These are phyloP conservation scores for Callorhinus ursinus DNA, from an alignment of 2,113 vertebrate species.

Conservation along the genomic window DNA sequence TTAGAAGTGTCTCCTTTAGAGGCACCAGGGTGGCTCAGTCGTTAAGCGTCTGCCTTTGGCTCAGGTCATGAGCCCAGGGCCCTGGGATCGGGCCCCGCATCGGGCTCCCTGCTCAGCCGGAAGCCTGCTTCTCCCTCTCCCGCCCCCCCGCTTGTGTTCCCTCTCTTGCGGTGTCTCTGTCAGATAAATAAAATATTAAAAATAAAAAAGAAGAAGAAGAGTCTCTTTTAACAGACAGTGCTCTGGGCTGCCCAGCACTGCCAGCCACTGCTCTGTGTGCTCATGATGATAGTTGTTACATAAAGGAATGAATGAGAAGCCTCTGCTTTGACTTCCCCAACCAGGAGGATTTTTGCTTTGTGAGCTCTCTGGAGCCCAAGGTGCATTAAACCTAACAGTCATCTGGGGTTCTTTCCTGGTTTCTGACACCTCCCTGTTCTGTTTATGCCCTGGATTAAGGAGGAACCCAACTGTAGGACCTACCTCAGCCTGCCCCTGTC, in stretches of 20 bases:
- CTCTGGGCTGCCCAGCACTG: background rate
- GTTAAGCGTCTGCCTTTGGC: too few species aligned
- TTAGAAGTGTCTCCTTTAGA: background rate
- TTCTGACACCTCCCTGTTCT: background rate
- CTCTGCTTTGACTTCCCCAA: background rate
- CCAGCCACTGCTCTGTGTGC: background rate
- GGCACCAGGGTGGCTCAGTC: too few species aligned
- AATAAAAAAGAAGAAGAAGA: background rate
- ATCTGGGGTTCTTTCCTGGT: background rate
- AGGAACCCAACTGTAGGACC: background rate
- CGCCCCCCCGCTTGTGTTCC: too few species aligned
- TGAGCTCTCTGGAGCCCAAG: background rate
- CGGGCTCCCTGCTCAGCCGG: too few species aligned
- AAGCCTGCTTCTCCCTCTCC: too few species aligned
- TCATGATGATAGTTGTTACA: background rate
- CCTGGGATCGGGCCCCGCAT: too few species aligned
- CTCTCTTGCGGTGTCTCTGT: too few species aligned
- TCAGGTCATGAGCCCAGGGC: too few species aligned
- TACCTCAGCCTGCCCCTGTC: background rate
- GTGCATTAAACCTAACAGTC: background rate
- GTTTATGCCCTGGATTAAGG: background rate
- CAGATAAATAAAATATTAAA: too few species aligned
- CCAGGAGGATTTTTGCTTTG: background rate
- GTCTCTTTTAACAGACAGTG: background rate
- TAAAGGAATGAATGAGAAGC: background rate